phyloP scores from a whole-genome alignment of 2,888 invertebrate species.

The Chirona hameri region DNA sequence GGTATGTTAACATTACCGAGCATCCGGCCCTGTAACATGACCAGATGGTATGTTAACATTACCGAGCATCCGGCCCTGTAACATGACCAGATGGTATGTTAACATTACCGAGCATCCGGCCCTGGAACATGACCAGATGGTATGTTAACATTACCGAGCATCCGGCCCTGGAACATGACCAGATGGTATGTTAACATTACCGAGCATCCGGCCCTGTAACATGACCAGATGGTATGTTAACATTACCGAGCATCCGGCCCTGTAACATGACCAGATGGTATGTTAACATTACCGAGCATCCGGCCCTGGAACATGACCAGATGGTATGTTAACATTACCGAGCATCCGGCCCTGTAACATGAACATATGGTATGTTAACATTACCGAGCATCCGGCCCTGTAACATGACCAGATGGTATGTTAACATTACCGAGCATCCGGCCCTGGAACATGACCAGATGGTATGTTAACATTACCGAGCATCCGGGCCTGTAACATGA shows the following conservation, averaged over 20 bases:
- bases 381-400: slow-evolving; percentile 90
- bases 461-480: slow-evolving; percentile 61
- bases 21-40: slow-evolving; percentile 70
- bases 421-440: slow-evolving; percentile 77
- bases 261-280: not conserved
- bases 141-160: slow-evolving; percentile 63
- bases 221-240: not conserved
- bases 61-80: slow-evolving; percentile 85
- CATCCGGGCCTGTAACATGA: slow-evolving; percentile 70
- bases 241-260: slow-evolving; percentile 90
- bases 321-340: slow-evolving; percentile 57
- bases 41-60: slow-evolving; percentile 46
- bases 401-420: not conserved
- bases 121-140: slow-evolving; percentile 50
- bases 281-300: slow-evolving; percentile 72
- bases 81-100: not conserved
- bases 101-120: slow-evolving; percentile 82
- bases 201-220: slow-evolving; percentile 80
- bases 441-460: slow-evolving; percentile 54
- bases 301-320: slow-evolving; percentile 59
- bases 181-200: slow-evolving; percentile 52
- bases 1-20: slow-evolving; percentile 61
- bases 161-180: slow-evolving; percentile 67
- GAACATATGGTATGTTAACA: not conserved
- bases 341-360: slow-evolving; percentile 73